Evolutionary conservation across 1,140 invertebrate genomes (phyloP).

Genomic region (Drosophila lini): DNA sequence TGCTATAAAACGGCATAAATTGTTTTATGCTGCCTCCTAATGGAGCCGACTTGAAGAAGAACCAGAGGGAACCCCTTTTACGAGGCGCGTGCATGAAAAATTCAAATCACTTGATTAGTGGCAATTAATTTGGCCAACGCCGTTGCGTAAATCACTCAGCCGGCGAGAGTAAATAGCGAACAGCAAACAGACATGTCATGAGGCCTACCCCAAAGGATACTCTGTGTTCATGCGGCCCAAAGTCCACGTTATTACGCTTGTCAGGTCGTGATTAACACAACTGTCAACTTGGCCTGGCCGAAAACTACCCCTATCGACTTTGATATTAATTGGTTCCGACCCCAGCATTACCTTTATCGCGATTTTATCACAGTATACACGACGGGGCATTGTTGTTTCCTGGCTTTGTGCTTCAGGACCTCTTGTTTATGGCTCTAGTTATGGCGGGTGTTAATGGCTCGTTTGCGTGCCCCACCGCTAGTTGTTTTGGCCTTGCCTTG

Average conservation of each 20-base stretch:
- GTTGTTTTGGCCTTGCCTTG: constrained; percentile 23
- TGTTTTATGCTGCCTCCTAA: constrained; percentile 54
- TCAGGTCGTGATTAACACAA: constrained; percentile 3
- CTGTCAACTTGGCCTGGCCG: not conserved
- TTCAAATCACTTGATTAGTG: constrained; percentile 78
- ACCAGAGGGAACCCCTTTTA: constrained; percentile 42
- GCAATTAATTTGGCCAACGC: constrained; percentile 66
- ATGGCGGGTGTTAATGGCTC: constrained; percentile 71
- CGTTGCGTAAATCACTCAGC: constrained; percentile 56
- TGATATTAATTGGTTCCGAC: constrained; percentile 7
- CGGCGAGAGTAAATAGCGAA: constrained; percentile 1
- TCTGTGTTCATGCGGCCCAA: constrained; percentile 14
- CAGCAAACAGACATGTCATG: constrained; percentile 20
- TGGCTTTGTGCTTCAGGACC: constrained; percentile 26
- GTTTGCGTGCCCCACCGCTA: constrained; percentile 62
- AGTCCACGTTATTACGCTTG: not conserved
- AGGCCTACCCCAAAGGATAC: not conserved
- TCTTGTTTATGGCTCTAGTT: constrained; percentile 52
- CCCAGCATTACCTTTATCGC: constrained; percentile 25
- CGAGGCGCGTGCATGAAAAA: constrained; percentile 65
- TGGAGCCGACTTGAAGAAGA: constrained; percentile 14
- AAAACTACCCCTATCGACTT: constrained; percentile 13
- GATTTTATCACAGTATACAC: constrained; percentile 34
- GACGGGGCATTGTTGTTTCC: constrained; percentile 12
- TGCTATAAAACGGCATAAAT: constrained; percentile 63